Percentiles rank a stretch among this genome's conserved stretches.
Conservation (phyloP, 2,888 invertebrate genomes). For the Amaurobius ferox region DNA sequence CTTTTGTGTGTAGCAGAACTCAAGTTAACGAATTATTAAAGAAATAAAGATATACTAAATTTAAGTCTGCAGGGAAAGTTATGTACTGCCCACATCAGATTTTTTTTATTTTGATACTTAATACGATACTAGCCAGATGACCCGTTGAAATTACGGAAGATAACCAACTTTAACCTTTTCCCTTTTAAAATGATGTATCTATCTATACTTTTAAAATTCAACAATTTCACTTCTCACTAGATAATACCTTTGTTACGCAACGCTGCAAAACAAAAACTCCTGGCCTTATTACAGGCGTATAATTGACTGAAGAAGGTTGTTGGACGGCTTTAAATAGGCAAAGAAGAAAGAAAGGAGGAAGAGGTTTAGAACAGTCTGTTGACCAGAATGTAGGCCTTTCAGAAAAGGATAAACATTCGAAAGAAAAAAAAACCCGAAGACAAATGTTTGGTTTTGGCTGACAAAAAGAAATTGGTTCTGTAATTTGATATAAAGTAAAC, state of each 20-base stretch:
- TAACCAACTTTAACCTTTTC: too few relatives aligned
- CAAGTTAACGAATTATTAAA: too few relatives aligned
- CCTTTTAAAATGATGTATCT: too few relatives aligned
- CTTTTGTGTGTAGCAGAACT: too few relatives aligned
- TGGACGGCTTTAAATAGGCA: constrained; percentile 6
- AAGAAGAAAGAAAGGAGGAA: constrained; percentile 18
- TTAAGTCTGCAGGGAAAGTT: too few relatives aligned
- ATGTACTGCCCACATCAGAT: too few relatives aligned
- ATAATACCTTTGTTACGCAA: not conserved
- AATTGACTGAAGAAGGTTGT: constrained; percentile 21
- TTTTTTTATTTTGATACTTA: too few relatives aligned
- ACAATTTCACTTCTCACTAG: too few relatives aligned
- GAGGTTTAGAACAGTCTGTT: constrained; percentile 2
- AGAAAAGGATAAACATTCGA: not conserved
- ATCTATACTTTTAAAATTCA: too few relatives aligned
- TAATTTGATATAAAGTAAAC: not conserved
- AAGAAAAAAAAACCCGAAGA: not conserved
- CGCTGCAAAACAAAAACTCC: not conserved
- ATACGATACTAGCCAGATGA: too few relatives aligned
- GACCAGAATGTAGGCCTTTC: constrained; percentile 40
- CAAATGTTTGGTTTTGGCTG: not conserved
- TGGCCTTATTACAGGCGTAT: not conserved
- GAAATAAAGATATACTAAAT: too few relatives aligned
- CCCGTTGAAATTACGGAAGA: too few relatives aligned
- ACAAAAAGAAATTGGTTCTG: not conserved